Percentiles rank a stretch among this genome's conserved stretches.
Conservation (phyloP, 2,888 invertebrate species). For the Lordiphosa fenestrarum region DNA sequence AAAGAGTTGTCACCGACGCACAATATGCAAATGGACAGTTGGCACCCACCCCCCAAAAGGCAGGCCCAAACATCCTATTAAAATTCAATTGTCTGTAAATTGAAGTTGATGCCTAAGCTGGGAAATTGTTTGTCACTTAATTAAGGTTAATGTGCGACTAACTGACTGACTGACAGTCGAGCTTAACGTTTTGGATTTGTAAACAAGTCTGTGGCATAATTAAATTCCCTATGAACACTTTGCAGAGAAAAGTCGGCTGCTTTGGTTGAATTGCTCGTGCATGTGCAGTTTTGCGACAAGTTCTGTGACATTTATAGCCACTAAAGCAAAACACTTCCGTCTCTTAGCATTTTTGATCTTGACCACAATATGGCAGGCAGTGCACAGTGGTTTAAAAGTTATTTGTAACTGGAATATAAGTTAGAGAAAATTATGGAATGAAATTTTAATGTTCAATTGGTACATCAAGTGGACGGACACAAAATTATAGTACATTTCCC, state of each 20-base stretch:
- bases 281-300: slow-evolving; percentile 45
- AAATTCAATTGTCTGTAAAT: slow-evolving; percentile 74
- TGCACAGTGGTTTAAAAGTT: slow-evolving; percentile 6
- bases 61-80: slow-evolving; percentile 56
- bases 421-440: too few species aligned
- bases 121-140: slow-evolving; percentile 70
- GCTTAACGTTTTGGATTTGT: slow-evolving; percentile 63
- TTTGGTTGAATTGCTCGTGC: slow-evolving; percentile 1
- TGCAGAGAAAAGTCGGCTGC: slow-evolving; percentile 1
- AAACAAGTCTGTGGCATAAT: slow-evolving; percentile 72
- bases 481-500: too few species aligned
- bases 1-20: slow-evolving; percentile 57
- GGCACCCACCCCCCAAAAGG: neutral
- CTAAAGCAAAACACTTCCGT: slow-evolving; percentile 42
- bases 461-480: too few species aligned
- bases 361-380: slow-evolving; percentile 12
- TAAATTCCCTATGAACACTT: slow-evolving; percentile 62
- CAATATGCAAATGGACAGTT: slow-evolving; percentile 67
- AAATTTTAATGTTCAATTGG: too few species aligned
- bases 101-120: slow-evolving; percentile 20
- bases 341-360: slow-evolving; percentile 16
- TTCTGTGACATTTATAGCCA: slow-evolving; percentile 55
- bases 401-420: too few species aligned
- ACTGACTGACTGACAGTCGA: slow-evolving; percentile 43
- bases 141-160: slow-evolving; percentile 66